Percentiles rank a stretch among this genome's conserved stretches.
These are phyloP conservation scores for Apotomis betuletana DNA, from an alignment of 2,888 invertebrate genomes.

Conservation along the genomic window DNA sequence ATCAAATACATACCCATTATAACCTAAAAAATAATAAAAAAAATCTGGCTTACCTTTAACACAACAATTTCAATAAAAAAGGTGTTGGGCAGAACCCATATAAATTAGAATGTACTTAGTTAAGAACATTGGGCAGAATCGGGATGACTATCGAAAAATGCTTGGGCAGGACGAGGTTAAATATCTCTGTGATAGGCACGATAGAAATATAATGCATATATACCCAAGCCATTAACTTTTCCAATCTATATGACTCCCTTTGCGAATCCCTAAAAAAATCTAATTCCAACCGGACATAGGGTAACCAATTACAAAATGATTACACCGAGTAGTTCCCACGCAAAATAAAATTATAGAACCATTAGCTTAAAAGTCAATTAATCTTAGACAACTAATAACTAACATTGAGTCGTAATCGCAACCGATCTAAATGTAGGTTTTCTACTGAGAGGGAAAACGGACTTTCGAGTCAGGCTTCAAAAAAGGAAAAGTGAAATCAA, in stretches of 20 bases:
- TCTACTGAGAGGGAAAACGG: conserved; percentile 5
- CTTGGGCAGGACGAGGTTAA: too few relatives aligned
- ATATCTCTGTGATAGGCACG: too few relatives aligned
- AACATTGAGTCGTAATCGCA: conserved; percentile 14
- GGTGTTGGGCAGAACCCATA: too few relatives aligned
- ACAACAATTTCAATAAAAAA: too few relatives aligned
- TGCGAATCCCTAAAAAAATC: background rate
- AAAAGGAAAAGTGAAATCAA: conserved; percentile 39
- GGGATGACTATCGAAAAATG: too few relatives aligned
- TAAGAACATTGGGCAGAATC: too few relatives aligned
- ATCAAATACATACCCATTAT: too few relatives aligned
- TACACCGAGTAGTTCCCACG: background rate
- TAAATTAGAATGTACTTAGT: too few relatives aligned
- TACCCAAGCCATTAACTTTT: too few relatives aligned
- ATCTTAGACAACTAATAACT: conserved; percentile 19
- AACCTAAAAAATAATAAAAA: too few relatives aligned
- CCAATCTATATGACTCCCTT: background rate
- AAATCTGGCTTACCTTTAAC: too few relatives aligned
- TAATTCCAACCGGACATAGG: background rate
- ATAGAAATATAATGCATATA: too few relatives aligned
- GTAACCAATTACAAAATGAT: conserved; percentile 9
- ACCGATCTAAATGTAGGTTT: conserved; percentile 7
- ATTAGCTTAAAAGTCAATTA: conserved; percentile 19
- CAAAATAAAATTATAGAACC: background rate
- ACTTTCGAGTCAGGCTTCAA: conserved; percentile 17